phyloP scores from a whole-genome alignment of 2,888 invertebrate genomes.

The Ariolimax columbianus region DNA sequence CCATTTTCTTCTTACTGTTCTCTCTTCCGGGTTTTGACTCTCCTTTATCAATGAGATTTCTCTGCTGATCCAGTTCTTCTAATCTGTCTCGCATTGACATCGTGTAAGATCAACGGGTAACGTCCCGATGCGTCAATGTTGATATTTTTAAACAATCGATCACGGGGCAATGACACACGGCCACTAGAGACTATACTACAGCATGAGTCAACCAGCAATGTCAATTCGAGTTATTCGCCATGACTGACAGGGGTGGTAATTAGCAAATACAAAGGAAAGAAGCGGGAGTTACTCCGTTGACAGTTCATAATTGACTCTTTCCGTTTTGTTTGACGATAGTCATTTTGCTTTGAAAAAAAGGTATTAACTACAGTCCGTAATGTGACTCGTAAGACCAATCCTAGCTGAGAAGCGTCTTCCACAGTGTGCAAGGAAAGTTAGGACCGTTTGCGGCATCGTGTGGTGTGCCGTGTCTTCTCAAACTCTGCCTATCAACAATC shows the following conservation, averaged over 20 bases:
- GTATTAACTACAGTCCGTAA: too few relatives aligned
- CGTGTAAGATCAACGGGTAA: not conserved
- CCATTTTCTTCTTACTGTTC: constrained; percentile 54
- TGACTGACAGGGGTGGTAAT: constrained; percentile 19
- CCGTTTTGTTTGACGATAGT: too few relatives aligned
- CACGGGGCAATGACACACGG: constrained; percentile 1
- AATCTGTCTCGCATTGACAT: constrained; percentile 65
- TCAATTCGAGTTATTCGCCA: not conserved
- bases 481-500: too few relatives aligned
- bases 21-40: constrained; percentile 46
- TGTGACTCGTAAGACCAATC: too few relatives aligned
- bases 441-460: too few relatives aligned
- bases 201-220: constrained; percentile 15
- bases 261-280: not conserved
- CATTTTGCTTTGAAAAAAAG: too few relatives aligned
- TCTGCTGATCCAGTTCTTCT: constrained; percentile 62
- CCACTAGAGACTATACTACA: too few relatives aligned
- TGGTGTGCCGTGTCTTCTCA: too few relatives aligned
- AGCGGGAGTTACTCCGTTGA: too few relatives aligned
- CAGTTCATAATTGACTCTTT: too few relatives aligned
- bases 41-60: constrained; percentile 55
- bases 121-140: not conserved
- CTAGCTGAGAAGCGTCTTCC: too few relatives aligned
- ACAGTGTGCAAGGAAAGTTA: too few relatives aligned
- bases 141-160: constrained; percentile 35